phyloP scores from a whole-genome alignment of 2,797 vertebrate genomes.

The Sebastes steindachneri region DNA sequence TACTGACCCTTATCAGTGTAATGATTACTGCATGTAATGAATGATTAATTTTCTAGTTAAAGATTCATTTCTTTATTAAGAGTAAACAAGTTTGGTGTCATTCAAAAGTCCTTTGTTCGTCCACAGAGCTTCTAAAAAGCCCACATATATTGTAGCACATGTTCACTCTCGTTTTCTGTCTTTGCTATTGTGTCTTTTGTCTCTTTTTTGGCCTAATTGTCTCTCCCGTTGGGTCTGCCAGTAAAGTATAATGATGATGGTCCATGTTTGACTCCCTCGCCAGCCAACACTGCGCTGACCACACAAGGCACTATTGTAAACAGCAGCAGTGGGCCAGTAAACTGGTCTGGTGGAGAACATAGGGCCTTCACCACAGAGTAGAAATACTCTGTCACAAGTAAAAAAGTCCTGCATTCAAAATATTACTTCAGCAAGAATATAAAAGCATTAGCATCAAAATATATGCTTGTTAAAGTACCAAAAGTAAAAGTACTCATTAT shows the following conservation, averaged over 20 bases:
- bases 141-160: not conserved
- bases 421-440: not conserved
- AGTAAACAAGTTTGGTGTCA: not conserved
- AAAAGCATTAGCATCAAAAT: not conserved
- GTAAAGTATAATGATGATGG: slow-evolving; percentile 29
- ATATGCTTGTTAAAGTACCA: too few relatives aligned
- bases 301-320: slow-evolving; percentile 8
- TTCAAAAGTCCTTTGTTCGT: not conserved
- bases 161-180: not conserved
- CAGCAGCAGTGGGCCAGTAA: not conserved
- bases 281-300: not conserved
- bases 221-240: slow-evolving; percentile 3
- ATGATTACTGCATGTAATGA: not conserved
- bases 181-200: not conserved
- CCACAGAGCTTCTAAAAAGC: not conserved
- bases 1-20: not conserved
- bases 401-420: too few relatives aligned
- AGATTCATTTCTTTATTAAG: not conserved
- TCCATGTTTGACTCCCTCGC: slow-evolving; percentile 17
- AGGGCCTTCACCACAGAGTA: not conserved
- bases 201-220: slow-evolving; percentile 2
- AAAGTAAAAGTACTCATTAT: too few relatives aligned
- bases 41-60: not conserved
- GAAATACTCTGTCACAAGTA: too few relatives aligned
- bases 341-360: not conserved